Conservation (phyloP, 64 coral and sea anemone species). For the Anthopleura sola region DNA sequence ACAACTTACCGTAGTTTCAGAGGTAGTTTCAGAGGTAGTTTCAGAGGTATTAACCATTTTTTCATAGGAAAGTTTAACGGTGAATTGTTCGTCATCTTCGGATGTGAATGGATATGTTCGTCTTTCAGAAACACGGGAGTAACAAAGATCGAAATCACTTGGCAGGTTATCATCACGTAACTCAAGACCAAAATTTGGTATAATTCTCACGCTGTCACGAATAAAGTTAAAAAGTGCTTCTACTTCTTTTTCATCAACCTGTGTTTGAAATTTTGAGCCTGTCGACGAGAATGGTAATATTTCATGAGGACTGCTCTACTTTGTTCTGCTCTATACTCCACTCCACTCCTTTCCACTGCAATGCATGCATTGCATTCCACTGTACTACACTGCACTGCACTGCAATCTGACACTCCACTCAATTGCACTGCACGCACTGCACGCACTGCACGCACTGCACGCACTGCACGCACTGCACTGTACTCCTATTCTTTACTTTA, state of each 20-base stretch:
- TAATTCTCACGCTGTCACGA: not conserved
- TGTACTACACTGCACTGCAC: too few species aligned
- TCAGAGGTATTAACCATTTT: not conserved
- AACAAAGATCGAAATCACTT: not conserved
- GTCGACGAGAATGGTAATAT: not conserved
- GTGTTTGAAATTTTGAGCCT: not conserved
- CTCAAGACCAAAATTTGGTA: not conserved
- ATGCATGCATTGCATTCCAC: not conserved
- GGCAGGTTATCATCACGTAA: not conserved
- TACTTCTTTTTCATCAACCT: not conserved
- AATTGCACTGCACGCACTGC: too few species aligned
- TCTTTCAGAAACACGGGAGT: not conserved
- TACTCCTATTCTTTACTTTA: too few species aligned
- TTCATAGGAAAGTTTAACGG: not conserved
- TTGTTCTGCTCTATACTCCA: not conserved
- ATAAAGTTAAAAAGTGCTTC: not conserved
- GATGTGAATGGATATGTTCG: conserved; percentile 4
- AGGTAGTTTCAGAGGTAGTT: not conserved
- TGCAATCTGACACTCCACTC: too few species aligned
- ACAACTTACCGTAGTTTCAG: not conserved
- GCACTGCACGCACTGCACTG: too few species aligned
- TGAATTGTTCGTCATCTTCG: not conserved
- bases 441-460: too few species aligned
- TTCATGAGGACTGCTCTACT: too few species aligned
- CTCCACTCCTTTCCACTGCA: not conserved